Base-by-base conservation (phyloP, 92 coral and sea anemone species). In the Parazoanthus darwini region DNA sequence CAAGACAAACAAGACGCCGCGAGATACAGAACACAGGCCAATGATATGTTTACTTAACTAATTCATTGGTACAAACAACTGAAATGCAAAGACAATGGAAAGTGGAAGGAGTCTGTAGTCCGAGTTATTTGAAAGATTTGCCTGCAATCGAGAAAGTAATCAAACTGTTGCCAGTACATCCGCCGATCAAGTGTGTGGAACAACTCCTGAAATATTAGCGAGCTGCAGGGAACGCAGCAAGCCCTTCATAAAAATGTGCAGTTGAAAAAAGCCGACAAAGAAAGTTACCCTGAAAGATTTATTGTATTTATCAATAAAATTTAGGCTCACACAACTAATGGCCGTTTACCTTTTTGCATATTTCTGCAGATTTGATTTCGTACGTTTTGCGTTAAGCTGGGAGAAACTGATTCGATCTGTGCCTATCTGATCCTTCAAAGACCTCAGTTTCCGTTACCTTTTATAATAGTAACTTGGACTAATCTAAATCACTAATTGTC, bases 31-130 rank as follows among this genome's bases (percentile, higher is more conserved):
- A 77, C 43, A 33, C 73, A 26, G 25, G n/a, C 44, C 78, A 39
- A 66, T 38, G 44, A 66, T 39, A 59, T 81, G 48, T 66, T 83
- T 83, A 43, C 87, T 83, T 44, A 25, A 59, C 37, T 80, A 36
- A 56, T 35, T 80, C 36, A 58, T 29, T 80, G 58, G 36, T 44
- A 79, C 46, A 58, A 80, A 80, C 13, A 36, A 35, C 14, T 16
- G 43, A 25, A 79, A 54, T n/a, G 23, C 11, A 79, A 33, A 26
- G 5, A 33, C 35, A 79, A 42, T 50, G 33, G 15, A 23, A 42
- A 43, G 37, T 20, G 16, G 29, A 8, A n/a, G 58, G 15, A n/a
- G 50, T 6, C 58, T 11, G 81, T 16, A 38, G 29, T 38, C 56
- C 48, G 33, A 16, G 48, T 48, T 16, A 77, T 9, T 44, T 20